phyloP scores from a whole-genome alignment of 2,797 vertebrate species.

The Leptodactylus fallax region DNA sequence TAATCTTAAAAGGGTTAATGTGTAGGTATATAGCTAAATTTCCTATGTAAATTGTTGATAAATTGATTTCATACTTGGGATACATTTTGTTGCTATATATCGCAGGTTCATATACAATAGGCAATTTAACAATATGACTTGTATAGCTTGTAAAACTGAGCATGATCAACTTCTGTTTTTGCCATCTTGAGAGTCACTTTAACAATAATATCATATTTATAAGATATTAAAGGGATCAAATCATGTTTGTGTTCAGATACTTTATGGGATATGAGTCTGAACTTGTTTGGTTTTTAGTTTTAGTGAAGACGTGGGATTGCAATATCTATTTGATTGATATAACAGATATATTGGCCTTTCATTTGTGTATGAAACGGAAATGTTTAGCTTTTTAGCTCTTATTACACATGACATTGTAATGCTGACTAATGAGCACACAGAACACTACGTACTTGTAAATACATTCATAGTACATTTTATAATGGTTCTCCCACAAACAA shows the following conservation, averaged over 20 bases:
- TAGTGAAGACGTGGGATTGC: background rate
- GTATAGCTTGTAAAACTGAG: background rate
- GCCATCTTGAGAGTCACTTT: background rate
- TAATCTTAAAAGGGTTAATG: no score
- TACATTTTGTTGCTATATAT: background rate
- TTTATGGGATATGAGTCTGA: conserved; percentile 18
- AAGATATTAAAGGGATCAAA: background rate
- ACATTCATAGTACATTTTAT: background rate
- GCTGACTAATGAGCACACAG: background rate
- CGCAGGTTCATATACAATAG: background rate
- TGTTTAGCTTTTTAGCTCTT: background rate
- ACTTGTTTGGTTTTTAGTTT: conserved; percentile 19
- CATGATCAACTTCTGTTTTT: background rate
- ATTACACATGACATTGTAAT: background rate
- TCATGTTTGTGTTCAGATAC: conserved; percentile 22
- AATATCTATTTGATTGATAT: conserved; percentile 1
- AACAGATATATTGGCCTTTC: conserved; percentile 3
- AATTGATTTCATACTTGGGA: background rate
- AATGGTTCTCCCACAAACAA: no score
- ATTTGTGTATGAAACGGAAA: background rate
- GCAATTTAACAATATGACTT: background rate
- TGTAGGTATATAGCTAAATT: no score
- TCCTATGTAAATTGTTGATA: no score
- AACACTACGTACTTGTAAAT: background rate
- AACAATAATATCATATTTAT: background rate